These are phyloP conservation scores for Pegoplata infirma DNA, from an alignment of 2,888 invertebrate species.

Conservation along the genomic window DNA sequence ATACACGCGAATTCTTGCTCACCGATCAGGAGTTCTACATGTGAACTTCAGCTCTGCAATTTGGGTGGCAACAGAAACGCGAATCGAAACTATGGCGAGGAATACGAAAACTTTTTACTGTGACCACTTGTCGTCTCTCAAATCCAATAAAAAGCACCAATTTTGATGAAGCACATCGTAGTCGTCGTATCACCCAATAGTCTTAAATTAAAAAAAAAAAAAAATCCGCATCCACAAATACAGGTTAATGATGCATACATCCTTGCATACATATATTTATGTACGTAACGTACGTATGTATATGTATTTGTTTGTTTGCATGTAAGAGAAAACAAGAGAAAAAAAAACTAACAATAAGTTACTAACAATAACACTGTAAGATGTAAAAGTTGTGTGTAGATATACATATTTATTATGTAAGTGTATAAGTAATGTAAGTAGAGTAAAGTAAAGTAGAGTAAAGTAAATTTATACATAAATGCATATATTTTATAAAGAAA, in stretches of 20 bases:
- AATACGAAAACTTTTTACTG: neutral
- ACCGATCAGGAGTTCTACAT: slow-evolving; percentile 72
- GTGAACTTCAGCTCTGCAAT: slow-evolving; percentile 63
- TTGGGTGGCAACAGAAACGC: neutral
- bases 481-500: neutral
- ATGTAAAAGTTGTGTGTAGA: neutral
- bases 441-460: no score
- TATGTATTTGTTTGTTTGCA: no score
- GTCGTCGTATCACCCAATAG: neutral
- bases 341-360: slow-evolving; percentile 5
- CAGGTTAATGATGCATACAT: neutral
- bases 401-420: no score
- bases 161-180: neutral
- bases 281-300: no score
- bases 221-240: neutral
- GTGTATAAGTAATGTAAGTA: no score
- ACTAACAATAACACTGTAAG: slow-evolving; percentile 3
- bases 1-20: slow-evolving; percentile 69
- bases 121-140: neutral
- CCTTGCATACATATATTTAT: no score
- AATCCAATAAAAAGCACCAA: slow-evolving; percentile 2
- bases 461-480: neutral
- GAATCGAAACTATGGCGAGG: neutral
- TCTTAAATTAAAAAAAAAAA: neutral
- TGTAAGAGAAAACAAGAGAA: neutral